phyloP scores from a whole-genome alignment of 2,113 vertebrate genomes.

The Verasper variegatus region DNA sequence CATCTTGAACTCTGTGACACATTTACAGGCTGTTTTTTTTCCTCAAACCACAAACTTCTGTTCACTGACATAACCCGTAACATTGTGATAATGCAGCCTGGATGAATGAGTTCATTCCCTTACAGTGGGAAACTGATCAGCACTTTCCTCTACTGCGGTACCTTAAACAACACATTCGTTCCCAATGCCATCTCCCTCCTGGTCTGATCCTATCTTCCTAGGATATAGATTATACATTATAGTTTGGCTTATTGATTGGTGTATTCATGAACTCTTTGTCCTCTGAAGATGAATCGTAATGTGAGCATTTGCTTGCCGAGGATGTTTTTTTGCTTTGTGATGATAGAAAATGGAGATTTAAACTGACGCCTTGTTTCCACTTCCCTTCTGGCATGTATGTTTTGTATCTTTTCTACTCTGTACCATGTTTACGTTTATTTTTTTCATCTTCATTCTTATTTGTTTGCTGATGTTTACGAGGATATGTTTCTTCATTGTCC shows the following conservation, averaged over 20 bases:
- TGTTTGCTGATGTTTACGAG: constrained; percentile 56
- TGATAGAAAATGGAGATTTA: constrained; percentile 28
- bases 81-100: neutral
- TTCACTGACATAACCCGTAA: neutral
- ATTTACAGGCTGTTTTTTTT: too few species aligned
- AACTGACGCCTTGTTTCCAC: constrained; percentile 17
- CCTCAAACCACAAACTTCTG: too few species aligned
- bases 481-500: constrained; percentile 55
- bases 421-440: constrained; percentile 32
- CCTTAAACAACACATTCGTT: constrained; percentile 50
- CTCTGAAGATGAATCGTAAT: constrained; percentile 13
- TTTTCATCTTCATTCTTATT: constrained; percentile 19
- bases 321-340: constrained; percentile 21
- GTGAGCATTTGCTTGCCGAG: constrained; percentile 6
- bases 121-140: constrained; percentile 35
- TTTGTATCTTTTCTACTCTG: constrained; percentile 44
- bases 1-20: too few species aligned
- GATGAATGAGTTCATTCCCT: constrained; percentile 29
- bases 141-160: constrained; percentile 71
- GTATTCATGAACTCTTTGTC: constrained; percentile 27
- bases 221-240: neutral
- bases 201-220: constrained; percentile 1
- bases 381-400: constrained; percentile 23
- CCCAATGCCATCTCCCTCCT: constrained; percentile 20
- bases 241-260: constrained; percentile 19